Base-by-base conservation (phyloP, 2,113 vertebrate genomes). In the Sardina pilchardus region DNA sequence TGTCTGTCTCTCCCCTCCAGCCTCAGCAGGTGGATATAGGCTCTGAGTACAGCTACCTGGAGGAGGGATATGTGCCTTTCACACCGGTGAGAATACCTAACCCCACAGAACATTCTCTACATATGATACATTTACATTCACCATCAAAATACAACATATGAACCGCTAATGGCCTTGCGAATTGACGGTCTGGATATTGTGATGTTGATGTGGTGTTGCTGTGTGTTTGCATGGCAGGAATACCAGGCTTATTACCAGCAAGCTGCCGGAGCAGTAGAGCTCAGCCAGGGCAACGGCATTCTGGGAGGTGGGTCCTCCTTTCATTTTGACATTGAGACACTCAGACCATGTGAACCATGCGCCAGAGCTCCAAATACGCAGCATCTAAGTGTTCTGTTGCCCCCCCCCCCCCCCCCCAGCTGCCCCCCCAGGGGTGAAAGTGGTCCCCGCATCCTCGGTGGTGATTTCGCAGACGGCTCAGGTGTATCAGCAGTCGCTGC, bases 401-500 rank as follows among this genome's bases (percentile, higher is more conserved):
- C 9, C 34, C 14, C 71, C 85, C 16, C 95, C 95, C 94, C 30
- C n/a, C 9, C 34, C 14, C 71, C 85, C 16, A 96, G 95, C 94
- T 34, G 94, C 95, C 81, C 94, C 95, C 81, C 94, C 95, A 0
- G 93, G 92, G 85, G 83, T 95, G 7, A 95, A 94, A 86, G 91
- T 94, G 36, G 91, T 96, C 88, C 95, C 97, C 30, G 95, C 96
- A 81, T 95, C 96, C 80, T 96, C 96, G 30, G 97, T 97, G n/a
- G 97, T 98, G 4, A 97, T 99, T 48, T 96, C 97, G 86, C 97
- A 98, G 91, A 95, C 93, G 87, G 95, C 97, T 24, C 97, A 99
- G 88, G 95, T 98, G 19, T 99, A 99, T 93, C 97, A 97, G 75
- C 96, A 97, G 75, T 96, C 97, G n/a, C 95, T 94, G 80, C 91